Percentiles rank a stretch among this genome's conserved stretches.
phyloP scores from a whole-genome alignment of 2,797 vertebrate species.

The Xyrichtys novacula region DNA sequence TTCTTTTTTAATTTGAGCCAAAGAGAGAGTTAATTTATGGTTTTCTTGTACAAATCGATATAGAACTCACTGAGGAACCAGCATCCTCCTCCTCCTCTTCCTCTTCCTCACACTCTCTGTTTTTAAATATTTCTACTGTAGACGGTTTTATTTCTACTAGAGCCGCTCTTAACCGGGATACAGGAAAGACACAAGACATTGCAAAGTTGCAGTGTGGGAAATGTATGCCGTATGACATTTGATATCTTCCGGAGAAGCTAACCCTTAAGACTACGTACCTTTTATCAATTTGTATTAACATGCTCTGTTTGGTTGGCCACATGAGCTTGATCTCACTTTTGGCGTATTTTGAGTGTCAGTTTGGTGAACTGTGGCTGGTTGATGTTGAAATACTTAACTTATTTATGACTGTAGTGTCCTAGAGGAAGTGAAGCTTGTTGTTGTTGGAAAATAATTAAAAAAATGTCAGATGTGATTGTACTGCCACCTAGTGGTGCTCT shows the following conservation, averaged over 20 bases:
- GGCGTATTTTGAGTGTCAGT: conserved; percentile 84
- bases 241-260: conserved; percentile 44
- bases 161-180: conserved; percentile 76
- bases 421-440: conserved; percentile 91
- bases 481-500: conserved; percentile 88
- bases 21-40: conserved; percentile 68
- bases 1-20: conserved; percentile 73
- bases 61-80: conserved; percentile 64
- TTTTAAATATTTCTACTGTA: conserved; percentile 80
- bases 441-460: conserved; percentile 84
- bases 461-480: conserved; percentile 88
- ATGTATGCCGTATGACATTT: conserved; percentile 37
- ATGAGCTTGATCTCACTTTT: conserved; percentile 68
- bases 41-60: conserved; percentile 56
- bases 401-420: conserved; percentile 90
- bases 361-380: conserved; percentile 91
- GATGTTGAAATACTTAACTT: conserved; percentile 95
- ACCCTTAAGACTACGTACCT: conserved; percentile 43
- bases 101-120: conserved; percentile 24
- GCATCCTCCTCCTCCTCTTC: conserved; percentile 50
- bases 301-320: conserved; percentile 37
- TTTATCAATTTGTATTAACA: conserved; percentile 51
- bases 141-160: conserved; percentile 72
- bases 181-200: conserved; percentile 71
- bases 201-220: conserved; percentile 51